These are phyloP conservation scores for Xenopus tropicalis DNA, from an alignment of 2,113 vertebrate genomes.

Conservation along the genomic window DNA sequence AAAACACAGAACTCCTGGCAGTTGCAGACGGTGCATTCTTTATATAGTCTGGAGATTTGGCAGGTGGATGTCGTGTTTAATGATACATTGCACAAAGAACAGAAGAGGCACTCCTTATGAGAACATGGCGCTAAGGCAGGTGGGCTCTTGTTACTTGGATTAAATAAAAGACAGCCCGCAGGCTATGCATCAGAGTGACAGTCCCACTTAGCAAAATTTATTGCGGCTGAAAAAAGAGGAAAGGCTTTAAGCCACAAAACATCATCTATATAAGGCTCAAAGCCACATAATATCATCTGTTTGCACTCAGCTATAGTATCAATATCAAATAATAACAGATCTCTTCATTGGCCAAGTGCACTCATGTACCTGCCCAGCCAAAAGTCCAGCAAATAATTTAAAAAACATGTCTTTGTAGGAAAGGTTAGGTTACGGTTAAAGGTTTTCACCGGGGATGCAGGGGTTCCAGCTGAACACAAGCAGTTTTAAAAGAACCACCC, in stretches of 20 bases:
- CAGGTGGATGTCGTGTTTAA: constrained; percentile 21
- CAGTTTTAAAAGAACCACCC: no score
- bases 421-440: no score
- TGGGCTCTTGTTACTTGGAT: background rate
- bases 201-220: background rate
- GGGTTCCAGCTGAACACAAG: no score
- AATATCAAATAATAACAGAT: no score
- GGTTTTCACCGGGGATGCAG: no score
- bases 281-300: background rate
- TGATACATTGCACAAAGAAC: constrained; percentile 3
- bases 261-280: background rate
- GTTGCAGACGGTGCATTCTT: constrained; percentile 1
- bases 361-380: no score
- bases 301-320: no score
- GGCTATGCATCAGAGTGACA: background rate
- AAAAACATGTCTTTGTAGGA: no score
- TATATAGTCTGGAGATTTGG: constrained; percentile 23
- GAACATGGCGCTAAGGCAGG: background rate
- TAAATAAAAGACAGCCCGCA: background rate
- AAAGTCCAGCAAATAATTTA: no score
- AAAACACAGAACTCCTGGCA: constrained; percentile 17
- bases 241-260: background rate
- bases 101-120: background rate
- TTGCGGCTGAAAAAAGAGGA: background rate
- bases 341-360: no score